Percentiles rank a stretch among this genome's conserved stretches.
Conservation (phyloP, 2,113 vertebrate species). For the Dipodomys stephensi region DNA sequence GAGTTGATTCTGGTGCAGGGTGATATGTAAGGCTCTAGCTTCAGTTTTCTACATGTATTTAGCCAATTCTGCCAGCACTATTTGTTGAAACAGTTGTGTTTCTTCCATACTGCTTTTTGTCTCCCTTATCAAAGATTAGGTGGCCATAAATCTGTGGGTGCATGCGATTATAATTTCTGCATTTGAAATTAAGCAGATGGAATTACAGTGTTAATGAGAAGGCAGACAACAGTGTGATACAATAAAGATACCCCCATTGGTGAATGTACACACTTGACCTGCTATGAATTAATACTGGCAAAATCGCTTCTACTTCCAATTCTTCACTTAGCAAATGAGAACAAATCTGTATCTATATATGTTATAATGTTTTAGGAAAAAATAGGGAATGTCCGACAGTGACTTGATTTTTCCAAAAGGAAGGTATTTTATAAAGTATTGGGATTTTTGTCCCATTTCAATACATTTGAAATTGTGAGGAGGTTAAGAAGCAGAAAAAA, state of each 20-base stretch:
- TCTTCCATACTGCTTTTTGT: too few species aligned
- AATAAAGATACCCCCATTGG: background rate
- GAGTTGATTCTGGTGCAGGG: too few species aligned
- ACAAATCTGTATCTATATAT: background rate
- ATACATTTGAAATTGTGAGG: background rate
- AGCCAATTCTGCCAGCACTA: too few species aligned
- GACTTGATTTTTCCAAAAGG: background rate
- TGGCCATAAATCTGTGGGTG: too few species aligned
- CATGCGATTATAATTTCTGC: background rate
- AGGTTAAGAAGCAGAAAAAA: constrained; percentile 21
- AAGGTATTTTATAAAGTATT: constrained; percentile 16
- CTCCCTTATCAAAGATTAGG: too few species aligned
- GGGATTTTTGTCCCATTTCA: background rate
- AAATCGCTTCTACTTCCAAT: background rate
- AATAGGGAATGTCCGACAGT: background rate
- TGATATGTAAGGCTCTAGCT: too few species aligned
- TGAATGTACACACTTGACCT: background rate
- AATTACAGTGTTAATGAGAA: background rate
- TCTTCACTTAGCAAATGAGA: background rate
- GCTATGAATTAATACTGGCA: constrained; percentile 30
- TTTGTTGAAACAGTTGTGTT: too few species aligned
- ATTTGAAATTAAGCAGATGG: constrained; percentile 12
- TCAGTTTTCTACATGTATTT: too few species aligned
- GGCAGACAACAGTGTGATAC: background rate
- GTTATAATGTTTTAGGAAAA: background rate